Evolutionary conservation across 2,113 vertebrate species (phyloP), one percentile per base, ranked within the genome.

Genomic region (Egretta garzetta): DNA sequence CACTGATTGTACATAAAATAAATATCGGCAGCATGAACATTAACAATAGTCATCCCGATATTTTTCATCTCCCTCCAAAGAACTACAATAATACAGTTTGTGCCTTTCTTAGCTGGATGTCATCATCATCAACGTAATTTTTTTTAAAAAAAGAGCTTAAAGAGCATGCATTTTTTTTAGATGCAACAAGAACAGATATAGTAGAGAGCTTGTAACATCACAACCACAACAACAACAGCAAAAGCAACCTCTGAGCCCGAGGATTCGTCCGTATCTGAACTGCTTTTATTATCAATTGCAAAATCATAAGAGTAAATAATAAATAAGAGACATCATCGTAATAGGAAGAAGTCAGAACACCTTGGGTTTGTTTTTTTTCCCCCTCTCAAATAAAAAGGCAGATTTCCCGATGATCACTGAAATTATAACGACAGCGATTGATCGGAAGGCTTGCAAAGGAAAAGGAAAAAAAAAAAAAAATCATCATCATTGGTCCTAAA

Each of bases 211-310:
- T 72, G 58, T 88, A 93, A 96, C 84, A 97, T 68, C 94, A 96
- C 96, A 96, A 96, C 47, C 93, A 97, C 95, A 96, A 96, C 90
- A 95, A 95, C 93, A 89, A 96, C 76, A 96, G 15, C 52, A 89
- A 95, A 91, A 94, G 55, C 80, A 95, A 96, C 93, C 96, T 95
- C 93, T 85, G 77, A 90, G 96, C 86, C 92, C 14, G 87, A 95
- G 90, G 88, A 77, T 95, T 95, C 89, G 10, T 96, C 96, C 86
- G 47, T 94, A 39, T 96, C 92, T 95, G 88, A 88, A 83, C 84
- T 90, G 97, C 77, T 86, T 97, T 97, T 97, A 97, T 97, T 96
- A 74, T 87, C 79, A 75, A 86, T 79, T 89, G 58, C 35, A 5
- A 92, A 83, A 90, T 73, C 80, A 15, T 75, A 80, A 73, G 67